Conservation (phyloP, 23 tunicate species). For the Botrylloides violaceus region DNA sequence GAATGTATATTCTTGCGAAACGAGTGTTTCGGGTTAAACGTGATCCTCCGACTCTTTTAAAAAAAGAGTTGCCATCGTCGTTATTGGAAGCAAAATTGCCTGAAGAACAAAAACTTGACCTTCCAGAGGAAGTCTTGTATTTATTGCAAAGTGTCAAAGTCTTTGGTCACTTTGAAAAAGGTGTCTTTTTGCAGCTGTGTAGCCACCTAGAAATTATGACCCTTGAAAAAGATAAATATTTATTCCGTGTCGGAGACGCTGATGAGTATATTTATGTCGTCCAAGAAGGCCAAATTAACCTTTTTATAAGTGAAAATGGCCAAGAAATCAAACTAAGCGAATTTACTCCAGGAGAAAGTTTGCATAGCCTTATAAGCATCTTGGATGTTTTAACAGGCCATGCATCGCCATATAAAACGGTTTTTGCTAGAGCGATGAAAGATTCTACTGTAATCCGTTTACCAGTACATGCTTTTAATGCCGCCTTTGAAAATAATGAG, state of each 20-base stretch:
- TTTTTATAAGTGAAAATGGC: conserved; percentile 56
- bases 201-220: conserved; percentile 74
- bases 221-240: conserved; percentile 53
- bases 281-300: conserved; percentile 89
- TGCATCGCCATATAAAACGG: conserved; percentile 93
- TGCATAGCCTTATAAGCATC: conserved; percentile 76
- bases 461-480: conserved; percentile 83
- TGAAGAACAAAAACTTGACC: conserved; percentile 37
- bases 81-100: conserved; percentile 72
- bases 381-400: conserved; percentile 96
- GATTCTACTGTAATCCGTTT: conserved; percentile 82
- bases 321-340: conserved; percentile 82
- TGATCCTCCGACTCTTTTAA: conserved; percentile 40
- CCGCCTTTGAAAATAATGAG: conserved; percentile 68
- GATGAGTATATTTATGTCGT: conserved; percentile 98
- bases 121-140: conserved; percentile 81
- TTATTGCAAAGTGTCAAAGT: conserved; percentile 90
- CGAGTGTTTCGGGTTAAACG: conserved; percentile 55
- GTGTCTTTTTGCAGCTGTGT: conserved; percentile 88
- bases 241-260: conserved; percentile 79
- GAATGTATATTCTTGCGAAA: conserved; percentile 82
- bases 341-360: conserved; percentile 74
- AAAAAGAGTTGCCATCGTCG: conserved; percentile 74
- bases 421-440: conserved; percentile 77
- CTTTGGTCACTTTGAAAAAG: conserved; percentile 97